Percentiles rank a stretch among this genome's conserved stretches.
Evolutionary conservation across 2,888 invertebrate species (phyloP).

Genomic region (Liopterus haemorrhoidalis): DNA sequence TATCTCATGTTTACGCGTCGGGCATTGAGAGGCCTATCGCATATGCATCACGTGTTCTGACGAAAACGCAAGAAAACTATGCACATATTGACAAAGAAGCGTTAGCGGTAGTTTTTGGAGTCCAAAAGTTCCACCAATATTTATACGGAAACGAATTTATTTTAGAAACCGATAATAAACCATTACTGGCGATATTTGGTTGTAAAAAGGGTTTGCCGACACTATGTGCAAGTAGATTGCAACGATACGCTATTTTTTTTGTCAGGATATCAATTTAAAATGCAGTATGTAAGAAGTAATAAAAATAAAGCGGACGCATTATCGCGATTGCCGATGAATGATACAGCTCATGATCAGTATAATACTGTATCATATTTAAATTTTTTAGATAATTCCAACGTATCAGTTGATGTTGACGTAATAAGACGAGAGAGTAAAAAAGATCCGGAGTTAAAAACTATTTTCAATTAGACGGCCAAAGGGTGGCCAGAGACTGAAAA

Average conservation of each 20-base stretch:
- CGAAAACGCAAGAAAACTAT: too few species aligned
- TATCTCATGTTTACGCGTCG: too few species aligned
- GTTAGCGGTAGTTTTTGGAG: too few species aligned
- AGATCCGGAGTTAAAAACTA: neutral
- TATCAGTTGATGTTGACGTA: slow-evolving; percentile 1
- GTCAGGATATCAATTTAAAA: slow-evolving; percentile 3
- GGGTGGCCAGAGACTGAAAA: slow-evolving; percentile 7
- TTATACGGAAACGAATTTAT: slow-evolving; percentile 3
- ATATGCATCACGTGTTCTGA: too few species aligned
- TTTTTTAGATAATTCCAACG: neutral
- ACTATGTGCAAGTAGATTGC: slow-evolving; percentile 3
- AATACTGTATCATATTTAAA: neutral
- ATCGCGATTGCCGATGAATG: slow-evolving; percentile 1
- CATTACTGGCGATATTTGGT: slow-evolving; percentile 1
- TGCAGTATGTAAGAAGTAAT: neutral
- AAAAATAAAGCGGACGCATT: slow-evolving; percentile 4
- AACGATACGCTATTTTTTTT: slow-evolving; percentile 4
- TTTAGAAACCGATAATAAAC: slow-evolving; percentile 3
- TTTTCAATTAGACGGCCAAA: neutral
- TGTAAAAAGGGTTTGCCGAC: neutral
- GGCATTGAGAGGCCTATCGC: too few species aligned
- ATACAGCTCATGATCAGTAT: neutral
- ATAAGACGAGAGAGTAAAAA: slow-evolving; percentile 1
- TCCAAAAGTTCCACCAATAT: too few species aligned
- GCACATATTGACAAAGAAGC: too few species aligned